These are phyloP conservation scores for Patella vulgata DNA, from an alignment of 1,140 invertebrate species.

Conservation along the genomic window DNA sequence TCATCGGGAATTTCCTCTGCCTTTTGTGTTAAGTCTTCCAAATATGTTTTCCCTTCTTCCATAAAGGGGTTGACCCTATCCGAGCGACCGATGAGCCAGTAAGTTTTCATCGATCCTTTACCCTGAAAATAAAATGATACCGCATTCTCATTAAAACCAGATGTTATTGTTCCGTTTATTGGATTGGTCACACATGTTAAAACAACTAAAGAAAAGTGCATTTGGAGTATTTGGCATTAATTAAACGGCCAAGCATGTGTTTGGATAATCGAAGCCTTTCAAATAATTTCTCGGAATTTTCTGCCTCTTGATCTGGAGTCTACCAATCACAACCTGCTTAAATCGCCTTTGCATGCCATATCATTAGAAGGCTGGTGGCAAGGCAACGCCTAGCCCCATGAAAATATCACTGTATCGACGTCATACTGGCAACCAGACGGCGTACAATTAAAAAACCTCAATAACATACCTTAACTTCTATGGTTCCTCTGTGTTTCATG, in stretches of 20 bases:
- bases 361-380: too few species aligned
- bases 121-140: constrained; percentile 25
- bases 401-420: too few species aligned
- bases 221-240: background rate
- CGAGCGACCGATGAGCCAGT: constrained; percentile 29
- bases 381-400: too few species aligned
- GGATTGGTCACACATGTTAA: background rate
- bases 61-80: background rate
- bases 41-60: background rate
- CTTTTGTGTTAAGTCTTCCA: too few species aligned
- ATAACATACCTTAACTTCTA: constrained; percentile 34
- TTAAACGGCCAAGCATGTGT: background rate
- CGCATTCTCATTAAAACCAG: background rate
- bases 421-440: too few species aligned
- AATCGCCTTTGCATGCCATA: too few species aligned
- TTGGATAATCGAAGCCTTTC: too few species aligned
- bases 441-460: too few species aligned
- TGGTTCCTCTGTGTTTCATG: constrained; percentile 18
- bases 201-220: background rate
- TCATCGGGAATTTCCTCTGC: too few species aligned
- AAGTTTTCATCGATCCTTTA: constrained; percentile 41
- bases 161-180: background rate
- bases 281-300: background rate
- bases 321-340: too few species aligned
- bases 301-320: background rate